Evolutionary conservation across 1,140 invertebrate genomes (phyloP), one percentile per base, ranked within the genome.

Genomic region (Chrysomallon squamiferum): DNA sequence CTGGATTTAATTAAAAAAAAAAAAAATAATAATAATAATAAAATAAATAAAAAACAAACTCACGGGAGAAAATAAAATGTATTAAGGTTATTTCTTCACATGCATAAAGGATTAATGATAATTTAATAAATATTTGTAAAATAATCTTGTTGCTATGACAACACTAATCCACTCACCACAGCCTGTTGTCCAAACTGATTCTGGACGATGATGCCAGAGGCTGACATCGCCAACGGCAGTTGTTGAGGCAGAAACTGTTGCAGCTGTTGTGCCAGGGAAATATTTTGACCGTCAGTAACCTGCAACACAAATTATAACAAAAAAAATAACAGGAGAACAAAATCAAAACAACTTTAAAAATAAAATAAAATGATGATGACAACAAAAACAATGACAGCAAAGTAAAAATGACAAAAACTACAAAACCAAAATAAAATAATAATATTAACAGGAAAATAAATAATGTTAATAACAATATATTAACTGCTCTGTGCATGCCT

Each of bases 161-260:
- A n/a, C n/a, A n/a, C n/a, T n/a, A n/a, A n/a, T n/a, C n/a, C 32
- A 67, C 67, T 62, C 35, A 77, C 75, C 70, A 76, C 71, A 20
- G 74, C 70, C 49, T 76, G 78, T 47, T 80, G 78, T 4, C 78
- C 78, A 73, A 76, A 77, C 69, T 77, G 77, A 54, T 75, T 75
- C 59, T 79, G 76, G 33, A 79, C 71, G 41, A 77, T 74, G 25
- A 76, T 68, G 4, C 71, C 71, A 0, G 68, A 43, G 3, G 71
- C 57, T n/a, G 67, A 63, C 59, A 66, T 57, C 38, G 62, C 49
- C 30, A 71, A 18, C 7, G 65, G 62, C 25, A 69, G 45, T 43
- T 58, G 65, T 43, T 71, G 68, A n/a, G 65, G 67, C 20, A 69
- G 22, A 18, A 73, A 52, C 35, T 66, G 59, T 30, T 57, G 62